Evolutionary conservation across 2,797 vertebrate genomes (phyloP), one percentile per base, ranked within the genome.

Genomic region (Lindbergichthys nudifrons): DNA sequence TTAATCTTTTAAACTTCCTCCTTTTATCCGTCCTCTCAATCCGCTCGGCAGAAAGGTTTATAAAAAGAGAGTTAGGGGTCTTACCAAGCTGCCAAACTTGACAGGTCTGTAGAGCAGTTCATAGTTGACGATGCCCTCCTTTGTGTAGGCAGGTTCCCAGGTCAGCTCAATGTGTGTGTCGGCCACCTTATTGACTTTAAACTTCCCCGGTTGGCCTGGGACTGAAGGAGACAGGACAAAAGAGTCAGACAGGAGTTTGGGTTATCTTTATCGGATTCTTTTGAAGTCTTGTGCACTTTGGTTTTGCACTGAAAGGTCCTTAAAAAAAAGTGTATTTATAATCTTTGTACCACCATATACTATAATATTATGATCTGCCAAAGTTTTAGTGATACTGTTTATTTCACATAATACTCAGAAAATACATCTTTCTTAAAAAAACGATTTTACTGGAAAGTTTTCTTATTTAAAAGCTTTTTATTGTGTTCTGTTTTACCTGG

Each of bases 181-280:
- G 0, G 96, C 96, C 92, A 97, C 97, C 74, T 94, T 96, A 46
- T 97, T 97, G 0, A 96, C 96, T 86, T 95, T 95, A 87, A 99
- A 96, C 90, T 97, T 99, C 89, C 97, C 97, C 0, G 98, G 98
- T 86, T 99, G 97, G 39, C 97, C 97, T 0, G 98, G 98, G 58
- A 99, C 98, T 99, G 85, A 69, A 66, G 18, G 39, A 18, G 36
- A 54, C 43, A 61, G 2, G 32, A 65, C 15, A 65, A 23, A 23
- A 80, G 21, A 74, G 15, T 18, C 60, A 75, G 50, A 51, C n/a
- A 60, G 23, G 21, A 36, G 32, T 32, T 48, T 10, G 6, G 36
- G 12, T 41, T 23, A 66, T n/a, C 6, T 19, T 9, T 19, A 23
- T 32, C 2, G 41, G 26, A 32, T 63, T 53, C 13, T 57, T 45